Base-by-base conservation (phyloP, 1,140 invertebrate genomes). In the Goniozus legneri region DNA sequence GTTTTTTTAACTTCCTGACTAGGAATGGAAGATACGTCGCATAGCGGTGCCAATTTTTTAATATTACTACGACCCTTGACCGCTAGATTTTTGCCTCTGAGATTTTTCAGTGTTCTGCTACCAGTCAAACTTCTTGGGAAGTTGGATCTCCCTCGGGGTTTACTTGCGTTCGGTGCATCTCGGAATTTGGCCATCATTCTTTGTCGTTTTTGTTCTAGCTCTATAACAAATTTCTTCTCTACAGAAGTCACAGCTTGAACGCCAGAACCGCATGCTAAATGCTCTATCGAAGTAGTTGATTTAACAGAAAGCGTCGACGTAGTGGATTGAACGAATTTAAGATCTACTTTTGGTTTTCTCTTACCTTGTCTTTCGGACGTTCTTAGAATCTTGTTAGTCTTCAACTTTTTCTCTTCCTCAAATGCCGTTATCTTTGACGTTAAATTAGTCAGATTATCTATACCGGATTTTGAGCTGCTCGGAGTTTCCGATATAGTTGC, bases 401-500 rank as follows among this genome's bases (percentile, higher is more conserved):
- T 47, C 0, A 18, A 21, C 8, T 24, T 27, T 19, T 52, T 43
- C 3, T 41, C 16, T 2, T 58, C 41, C 12, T 59, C 54, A 0
- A 67, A 43, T 0, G 63, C 64, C 0, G 69, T 63, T 24, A 73
- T 67, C 43, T 73, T 73, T 0, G 62, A 63, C 4, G 58, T 54
- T 1, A 75, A 44, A 50, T 73, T 75, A 4, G 69, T 69, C 0
- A 62, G 10, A 12, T 40, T 65, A 18, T 73, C 69, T 2, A 69
- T 41, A 1, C 67, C 71, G 0, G 34, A 22, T 44, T 75, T 73
- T 0, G 72, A 67, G 27, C 67, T 66, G 18, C 54, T 71, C 0
- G 74, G 73, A 0, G 72, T 75, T 30, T 72, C 72, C 0, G 67
- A 69, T 40, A 75, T 76, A 10, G 56, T 45, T 0, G 55, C 60